Percentiles rank a stretch among this genome's conserved stretches.
Conservation (phyloP, 2,888 invertebrate species). For the Nesidiocoris tenuis region DNA sequence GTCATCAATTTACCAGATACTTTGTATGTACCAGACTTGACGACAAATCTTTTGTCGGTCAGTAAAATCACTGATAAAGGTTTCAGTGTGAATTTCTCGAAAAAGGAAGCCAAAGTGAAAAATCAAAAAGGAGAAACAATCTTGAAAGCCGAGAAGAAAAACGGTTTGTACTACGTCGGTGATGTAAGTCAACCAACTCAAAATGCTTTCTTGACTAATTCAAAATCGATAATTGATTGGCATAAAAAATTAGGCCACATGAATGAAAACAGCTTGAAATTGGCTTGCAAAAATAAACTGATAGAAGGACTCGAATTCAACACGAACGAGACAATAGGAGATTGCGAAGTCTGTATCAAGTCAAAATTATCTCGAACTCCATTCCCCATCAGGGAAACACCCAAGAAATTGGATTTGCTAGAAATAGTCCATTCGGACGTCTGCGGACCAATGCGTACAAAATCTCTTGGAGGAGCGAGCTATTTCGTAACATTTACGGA, state of each 20-base stretch:
- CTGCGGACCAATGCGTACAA: neutral
- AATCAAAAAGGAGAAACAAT: slow-evolving; percentile 1
- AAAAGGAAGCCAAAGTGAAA: slow-evolving; percentile 10
- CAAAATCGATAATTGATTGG: neutral
- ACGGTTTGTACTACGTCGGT: too few species aligned
- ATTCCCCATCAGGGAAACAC: neutral
- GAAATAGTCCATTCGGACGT: neutral
- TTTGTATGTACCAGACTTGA: slow-evolving; percentile 25
- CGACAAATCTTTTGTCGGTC: slow-evolving; percentile 32
- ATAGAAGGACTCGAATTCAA: neutral
- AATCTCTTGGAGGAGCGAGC: neutral
- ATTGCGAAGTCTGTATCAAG: neutral
- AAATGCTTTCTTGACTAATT: too few species aligned
- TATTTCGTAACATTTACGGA: slow-evolving; percentile 23
- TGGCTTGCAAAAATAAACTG: neutral
- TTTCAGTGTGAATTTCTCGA: slow-evolving; percentile 21
- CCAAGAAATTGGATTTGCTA: too few species aligned
- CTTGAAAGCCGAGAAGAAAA: too few species aligned
- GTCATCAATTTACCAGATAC: slow-evolving; percentile 25
- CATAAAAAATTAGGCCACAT: neutral
- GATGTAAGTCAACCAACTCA: too few species aligned
- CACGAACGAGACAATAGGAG: neutral
- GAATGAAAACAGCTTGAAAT: neutral
- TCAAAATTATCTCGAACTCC: neutral
- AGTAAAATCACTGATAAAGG: slow-evolving; percentile 38